Evolutionary conservation across 2,888 invertebrate genomes (phyloP).

Genomic region (Pheosia gnoma): DNA sequence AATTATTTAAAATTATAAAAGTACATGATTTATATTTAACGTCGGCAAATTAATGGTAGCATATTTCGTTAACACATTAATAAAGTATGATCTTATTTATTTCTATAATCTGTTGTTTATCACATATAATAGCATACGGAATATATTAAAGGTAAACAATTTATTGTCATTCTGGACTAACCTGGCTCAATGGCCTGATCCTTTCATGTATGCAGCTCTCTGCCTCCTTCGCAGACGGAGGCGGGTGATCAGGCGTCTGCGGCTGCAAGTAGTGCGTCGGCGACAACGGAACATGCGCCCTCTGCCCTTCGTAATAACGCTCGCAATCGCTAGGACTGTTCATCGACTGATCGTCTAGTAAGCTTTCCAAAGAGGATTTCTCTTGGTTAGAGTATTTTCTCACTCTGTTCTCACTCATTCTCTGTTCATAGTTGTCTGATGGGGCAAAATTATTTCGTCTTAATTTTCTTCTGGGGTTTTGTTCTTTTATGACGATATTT

Average conservation of each 20-base stretch:
- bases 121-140: slow-evolving; percentile 12
- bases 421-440: slow-evolving; percentile 85
- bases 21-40: too few relatives aligned
- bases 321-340: slow-evolving; percentile 80
- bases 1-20: not conserved
- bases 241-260: slow-evolving; percentile 97
- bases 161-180: slow-evolving; percentile 81
- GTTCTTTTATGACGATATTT: slow-evolving; percentile 88
- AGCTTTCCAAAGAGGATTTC: slow-evolving; percentile 84
- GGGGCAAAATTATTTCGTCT: slow-evolving; percentile 84
- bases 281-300: slow-evolving; percentile 88
- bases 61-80: too few relatives aligned
- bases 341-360: slow-evolving; percentile 84
- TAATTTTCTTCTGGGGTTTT: slow-evolving; percentile 89
- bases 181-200: slow-evolving; percentile 95
- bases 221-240: slow-evolving; percentile 95
- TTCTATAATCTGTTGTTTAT: slow-evolving; percentile 16
- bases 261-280: slow-evolving; percentile 96
- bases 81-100: not conserved
- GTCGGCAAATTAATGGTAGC: too few relatives aligned
- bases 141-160: slow-evolving; percentile 16
- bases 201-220: slow-evolving; percentile 95
- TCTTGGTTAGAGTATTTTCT: slow-evolving; percentile 81
- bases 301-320: slow-evolving; percentile 68
- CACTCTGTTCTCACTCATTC: slow-evolving; percentile 64